Base-by-base conservation (phyloP, 2,797 vertebrate genomes). In the Sciaenops ocellatus region DNA sequence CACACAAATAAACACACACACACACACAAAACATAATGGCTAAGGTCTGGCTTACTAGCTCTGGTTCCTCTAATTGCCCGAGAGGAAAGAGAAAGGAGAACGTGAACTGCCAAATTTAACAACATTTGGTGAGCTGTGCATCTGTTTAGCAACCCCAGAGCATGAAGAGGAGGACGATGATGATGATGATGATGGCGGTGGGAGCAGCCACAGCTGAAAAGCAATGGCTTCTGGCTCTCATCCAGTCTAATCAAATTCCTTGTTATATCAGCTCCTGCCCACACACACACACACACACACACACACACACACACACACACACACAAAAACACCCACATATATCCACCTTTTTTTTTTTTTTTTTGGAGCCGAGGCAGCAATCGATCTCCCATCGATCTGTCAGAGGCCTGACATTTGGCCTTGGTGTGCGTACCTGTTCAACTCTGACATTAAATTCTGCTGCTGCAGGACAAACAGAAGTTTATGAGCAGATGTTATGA, bases 401-500 rank as follows among this genome's bases (percentile, higher is more conserved):
- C 8, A 44, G 16, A 44, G 57, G 59, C 28, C 62, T 6, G 42
- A 78, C 69, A 34, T 67, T 82, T 78, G 80, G 75, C 79, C 77
- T 84, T 38, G 20, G 22, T 60, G 64, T 73, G 59, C 12, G 8
- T 68, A 69, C 59, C 73, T 78, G 55, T 81, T 83, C 75, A 87
- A 73, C 73, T 75, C 75, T 65, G 79, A 86, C 83, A 73, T 84
- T 69, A 83, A 77, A 85, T 83, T 72, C 54, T 72, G 74, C 80
- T 46, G 60, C 82, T 78, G 78, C 68, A 80, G 86, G 87, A 84
- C 80, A 88, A 72, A 84, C 64, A 75, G 41, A 80, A 47, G 78
- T 87, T 92, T 89, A 89, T 78, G 83, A 83, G 85, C 50, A 69
- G 69, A 78, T 83, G 86, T 74, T 78, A 76, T 77, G 59, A 82